Base-by-base conservation (phyloP, 1,140 invertebrate genomes). In the Drosophila micromelanica region DNA sequence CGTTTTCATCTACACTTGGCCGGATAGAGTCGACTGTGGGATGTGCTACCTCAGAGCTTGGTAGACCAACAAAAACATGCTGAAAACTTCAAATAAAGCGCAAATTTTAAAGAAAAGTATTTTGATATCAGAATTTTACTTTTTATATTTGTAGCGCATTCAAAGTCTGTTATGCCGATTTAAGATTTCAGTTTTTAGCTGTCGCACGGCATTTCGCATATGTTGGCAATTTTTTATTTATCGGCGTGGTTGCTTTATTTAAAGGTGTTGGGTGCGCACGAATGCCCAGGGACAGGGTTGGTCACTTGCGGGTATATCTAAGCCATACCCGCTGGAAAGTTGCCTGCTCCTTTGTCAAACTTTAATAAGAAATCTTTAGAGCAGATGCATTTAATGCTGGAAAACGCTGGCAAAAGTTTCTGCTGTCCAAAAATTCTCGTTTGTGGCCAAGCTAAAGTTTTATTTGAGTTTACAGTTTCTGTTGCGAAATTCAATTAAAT, bases 141-240 rank as follows among this genome's bases (percentile, higher is more conserved):
- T 0, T 49, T 38, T 42, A 3, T 13, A 35, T 51, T n/a, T 35
- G 45, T 37, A 73, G 69, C 7, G 57, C 35, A 69, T 48, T 45
- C 0, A 4, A 5, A 15, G 46, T 64, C 60, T 32, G n/a, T 5
- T n/a, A 60, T 30, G 63, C 20, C 42, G 5, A 0, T 35, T 13
- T 3, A 23, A 2, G 20, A 3, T 23, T 23, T 23, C 3, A 8
- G 49, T 32, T 8, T 56, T 37, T 37, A 68, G 15, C 57, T 68
- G 62, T 69, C 55, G 45, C 48, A 73, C 42, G 40, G 70, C 59
- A 42, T 78, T 86, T 78, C 74, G 78, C 82, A 86, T 86, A 87
- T 86, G 82, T 78, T 62, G 78, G 82, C 82, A 87, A 78, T 82
- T 87, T 86, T 81, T 82, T 78, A 76, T 76, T 81, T 89, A 87